phyloP scores from a whole-genome alignment of 2,888 invertebrate species.

The Sturmia bella region DNA sequence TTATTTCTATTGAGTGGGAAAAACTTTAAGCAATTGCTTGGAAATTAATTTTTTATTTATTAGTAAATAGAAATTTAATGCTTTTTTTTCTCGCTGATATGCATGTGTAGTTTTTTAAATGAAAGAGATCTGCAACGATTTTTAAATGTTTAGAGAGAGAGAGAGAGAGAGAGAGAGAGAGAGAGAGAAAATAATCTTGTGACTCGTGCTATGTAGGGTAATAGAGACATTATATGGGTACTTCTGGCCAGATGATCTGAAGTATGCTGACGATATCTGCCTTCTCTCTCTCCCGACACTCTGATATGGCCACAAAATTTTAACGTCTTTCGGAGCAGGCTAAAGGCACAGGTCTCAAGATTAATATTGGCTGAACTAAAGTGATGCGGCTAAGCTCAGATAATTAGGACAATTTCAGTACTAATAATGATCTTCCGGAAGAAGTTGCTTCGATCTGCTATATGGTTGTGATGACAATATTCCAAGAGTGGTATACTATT shows the following conservation, averaged over 20 bases:
- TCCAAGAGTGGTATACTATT: no score
- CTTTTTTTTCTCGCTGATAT: neutral
- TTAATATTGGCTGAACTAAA: neutral
- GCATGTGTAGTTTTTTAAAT: no score
- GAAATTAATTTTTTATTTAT: neutral
- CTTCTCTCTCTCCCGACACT: slow-evolving; percentile 1
- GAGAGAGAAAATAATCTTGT: no score
- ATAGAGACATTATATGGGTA: neutral
- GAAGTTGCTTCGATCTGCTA: neutral
- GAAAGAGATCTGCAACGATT: no score
- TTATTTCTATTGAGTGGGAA: slow-evolving; percentile 14
- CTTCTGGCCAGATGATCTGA: neutral
- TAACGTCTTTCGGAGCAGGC: neutral
- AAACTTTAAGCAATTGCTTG: slow-evolving; percentile 21
- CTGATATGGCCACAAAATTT: neutral
- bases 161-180: no score
- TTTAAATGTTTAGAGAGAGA: no score
- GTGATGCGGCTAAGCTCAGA: neutral
- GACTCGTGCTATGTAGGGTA: neutral
- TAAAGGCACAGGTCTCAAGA: neutral
- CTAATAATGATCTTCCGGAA: neutral
- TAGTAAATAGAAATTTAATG: no score
- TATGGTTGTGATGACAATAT: neutral
- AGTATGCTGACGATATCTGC: no score
- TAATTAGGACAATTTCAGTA: neutral